A percentile compares a stretch with the other conserved stretches of the same genome.
Evolutionary conservation across 2,888 invertebrate genomes (phyloP).

Genomic region (Rhyacophila evoluta): DNA sequence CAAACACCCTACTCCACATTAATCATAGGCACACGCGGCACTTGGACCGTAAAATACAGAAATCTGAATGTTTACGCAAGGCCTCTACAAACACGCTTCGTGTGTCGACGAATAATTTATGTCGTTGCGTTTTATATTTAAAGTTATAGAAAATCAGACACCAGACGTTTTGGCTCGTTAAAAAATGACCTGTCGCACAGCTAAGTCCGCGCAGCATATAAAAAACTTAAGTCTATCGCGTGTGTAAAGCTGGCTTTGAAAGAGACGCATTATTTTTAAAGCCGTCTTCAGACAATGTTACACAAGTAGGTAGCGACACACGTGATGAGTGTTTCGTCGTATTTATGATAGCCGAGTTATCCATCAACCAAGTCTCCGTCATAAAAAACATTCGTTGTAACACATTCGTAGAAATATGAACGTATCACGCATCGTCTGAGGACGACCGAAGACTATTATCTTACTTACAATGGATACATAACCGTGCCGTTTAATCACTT

Average conservation of each 20-base stretch:
- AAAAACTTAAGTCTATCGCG: neutral
- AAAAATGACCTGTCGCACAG: slow-evolving; percentile 10
- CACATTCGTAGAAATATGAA: too few species aligned
- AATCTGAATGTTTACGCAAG: slow-evolving; percentile 46
- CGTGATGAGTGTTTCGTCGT: too few species aligned
- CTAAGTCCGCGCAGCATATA: neutral
- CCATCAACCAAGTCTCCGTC: too few species aligned
- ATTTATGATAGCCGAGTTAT: too few species aligned
- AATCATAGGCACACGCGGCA: slow-evolving; percentile 40
- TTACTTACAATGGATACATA: too few species aligned
- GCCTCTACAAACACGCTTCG: slow-evolving; percentile 32
- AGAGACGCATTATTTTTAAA: neutral
- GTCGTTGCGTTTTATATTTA: slow-evolving; percentile 32
- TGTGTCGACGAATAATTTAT: slow-evolving; percentile 44
- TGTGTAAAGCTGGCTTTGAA: neutral
- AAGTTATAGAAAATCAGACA: slow-evolving; percentile 22
- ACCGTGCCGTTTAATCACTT: too few species aligned
- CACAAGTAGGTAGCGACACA: too few species aligned
- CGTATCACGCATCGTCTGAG: too few species aligned
- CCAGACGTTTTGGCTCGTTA: neutral
- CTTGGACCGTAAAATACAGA: slow-evolving; percentile 44
- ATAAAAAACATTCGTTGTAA: too few species aligned
- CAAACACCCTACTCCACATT: slow-evolving; percentile 31
- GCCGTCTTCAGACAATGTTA: too few species aligned
- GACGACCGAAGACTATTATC: too few species aligned